Conservation (phyloP, 2,888 invertebrate species). For the Arrhopalites spinosus region DNA sequence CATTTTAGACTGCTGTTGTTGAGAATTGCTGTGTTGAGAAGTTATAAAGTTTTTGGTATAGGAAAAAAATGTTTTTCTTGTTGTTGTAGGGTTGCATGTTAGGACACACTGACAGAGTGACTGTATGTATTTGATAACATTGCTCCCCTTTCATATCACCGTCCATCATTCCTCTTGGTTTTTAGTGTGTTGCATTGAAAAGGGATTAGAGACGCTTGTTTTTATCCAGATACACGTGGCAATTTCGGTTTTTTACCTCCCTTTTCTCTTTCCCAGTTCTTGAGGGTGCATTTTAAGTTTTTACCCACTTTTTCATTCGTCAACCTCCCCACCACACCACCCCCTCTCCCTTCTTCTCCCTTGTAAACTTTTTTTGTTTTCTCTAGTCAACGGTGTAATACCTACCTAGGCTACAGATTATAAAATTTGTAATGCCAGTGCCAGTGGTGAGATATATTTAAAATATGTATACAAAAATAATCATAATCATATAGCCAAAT, state of each 20-base stretch:
- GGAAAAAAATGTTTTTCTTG: not conserved
- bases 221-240: conserved; percentile 39
- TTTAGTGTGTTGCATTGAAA: not conserved
- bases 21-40: too few species aligned
- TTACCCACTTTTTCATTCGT: not conserved
- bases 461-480: too few species aligned
- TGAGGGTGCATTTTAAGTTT: conserved; percentile 7
- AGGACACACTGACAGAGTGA: conserved; percentile 2
- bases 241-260: conserved; percentile 12
- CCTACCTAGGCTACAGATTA: not conserved
- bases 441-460: too few species aligned
- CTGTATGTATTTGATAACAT: not conserved
- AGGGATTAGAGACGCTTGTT: conserved; percentile 32
- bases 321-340: not conserved
- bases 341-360: not conserved
- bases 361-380: not conserved
- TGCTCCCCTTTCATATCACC: not conserved
- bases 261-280: not conserved
- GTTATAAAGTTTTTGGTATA: not conserved
- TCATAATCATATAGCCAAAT: too few species aligned
- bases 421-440: too few species aligned
- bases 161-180: conserved; percentile 15
- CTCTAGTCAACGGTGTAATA: not conserved
- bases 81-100: not conserved
- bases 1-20: too few species aligned